Percentiles rank a stretch among this genome's conserved stretches.
Evolutionary conservation across 1,140 invertebrate genomes (phyloP).

Genomic region (Drosophila sproati): DNA sequence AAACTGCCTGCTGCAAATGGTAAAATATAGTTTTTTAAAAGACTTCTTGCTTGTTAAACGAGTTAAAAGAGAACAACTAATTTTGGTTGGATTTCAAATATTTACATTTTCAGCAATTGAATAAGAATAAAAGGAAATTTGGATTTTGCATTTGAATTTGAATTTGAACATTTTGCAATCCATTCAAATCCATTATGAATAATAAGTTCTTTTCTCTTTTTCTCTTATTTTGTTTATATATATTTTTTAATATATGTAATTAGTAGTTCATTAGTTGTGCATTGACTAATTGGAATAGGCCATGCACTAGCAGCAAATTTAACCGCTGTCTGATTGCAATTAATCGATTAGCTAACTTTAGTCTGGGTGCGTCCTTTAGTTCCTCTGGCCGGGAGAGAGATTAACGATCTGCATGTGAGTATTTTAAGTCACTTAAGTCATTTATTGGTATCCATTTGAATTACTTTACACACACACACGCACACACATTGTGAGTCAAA

Average conservation of each 20-base stretch:
- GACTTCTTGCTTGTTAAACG: too few species aligned
- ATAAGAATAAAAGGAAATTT: not conserved
- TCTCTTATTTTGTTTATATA: too few species aligned
- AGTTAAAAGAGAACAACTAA: too few species aligned
- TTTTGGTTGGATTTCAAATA: too few species aligned
- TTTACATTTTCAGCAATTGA: too few species aligned
- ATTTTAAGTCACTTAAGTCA: conserved; percentile 14
- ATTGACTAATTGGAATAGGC: conserved; percentile 37
- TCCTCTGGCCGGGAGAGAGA: not conserved
- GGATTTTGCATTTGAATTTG: not conserved
- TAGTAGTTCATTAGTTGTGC: conserved; percentile 20
- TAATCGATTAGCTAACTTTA: conserved; percentile 35
- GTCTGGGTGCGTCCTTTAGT: conserved; percentile 19
- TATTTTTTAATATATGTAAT: not conserved
- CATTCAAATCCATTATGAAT: too few species aligned
- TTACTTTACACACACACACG: conserved; percentile 12
- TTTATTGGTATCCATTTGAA: conserved; percentile 42
- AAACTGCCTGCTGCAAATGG: too few species aligned
- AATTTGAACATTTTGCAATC: too few species aligned
- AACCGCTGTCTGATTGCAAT: conserved; percentile 12
- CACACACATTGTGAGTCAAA: conserved; percentile 38
- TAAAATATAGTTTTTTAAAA: too few species aligned
- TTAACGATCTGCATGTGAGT: conserved; percentile 10
- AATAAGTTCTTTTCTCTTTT: too few species aligned
- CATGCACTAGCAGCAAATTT: not conserved